These are phyloP conservation scores for Nesoenas mayeri DNA, from an alignment of 2,113 vertebrate genomes.

Conservation along the genomic window DNA sequence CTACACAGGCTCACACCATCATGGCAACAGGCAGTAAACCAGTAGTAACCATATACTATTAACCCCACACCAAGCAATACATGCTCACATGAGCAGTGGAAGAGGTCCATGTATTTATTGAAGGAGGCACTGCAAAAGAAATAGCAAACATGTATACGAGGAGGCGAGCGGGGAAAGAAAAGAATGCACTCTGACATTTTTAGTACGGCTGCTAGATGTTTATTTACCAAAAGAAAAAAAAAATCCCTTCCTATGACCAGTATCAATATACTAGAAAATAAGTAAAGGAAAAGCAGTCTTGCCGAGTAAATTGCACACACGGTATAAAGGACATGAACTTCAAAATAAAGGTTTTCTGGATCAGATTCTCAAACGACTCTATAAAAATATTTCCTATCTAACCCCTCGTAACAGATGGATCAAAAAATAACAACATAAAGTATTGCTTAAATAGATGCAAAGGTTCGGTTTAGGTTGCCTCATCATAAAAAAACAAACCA, in stretches of 20 bases:
- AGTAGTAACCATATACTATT: neutral
- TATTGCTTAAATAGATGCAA: neutral
- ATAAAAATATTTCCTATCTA: neutral
- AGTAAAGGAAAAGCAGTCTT: neutral
- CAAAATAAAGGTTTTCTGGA: neutral
- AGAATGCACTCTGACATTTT: neutral
- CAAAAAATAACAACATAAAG: neutral
- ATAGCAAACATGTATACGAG: neutral
- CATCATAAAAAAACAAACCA: neutral
- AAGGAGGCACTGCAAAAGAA: neutral
- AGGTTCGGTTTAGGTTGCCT: too few relatives aligned
- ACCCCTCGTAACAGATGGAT: neutral
- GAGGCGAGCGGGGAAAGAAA: neutral
- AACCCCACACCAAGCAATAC: neutral
- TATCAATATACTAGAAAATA: neutral
- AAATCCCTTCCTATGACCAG: neutral
- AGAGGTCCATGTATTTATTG: neutral
- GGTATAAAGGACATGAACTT: rapidly evolving
- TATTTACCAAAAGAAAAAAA: neutral
- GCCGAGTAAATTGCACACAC: neutral
- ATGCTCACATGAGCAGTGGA: neutral
- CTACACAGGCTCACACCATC: neutral
- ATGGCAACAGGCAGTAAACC: neutral
- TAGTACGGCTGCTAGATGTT: neutral
- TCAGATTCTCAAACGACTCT: neutral